phyloP scores from a whole-genome alignment of 1,140 invertebrate genomes.

The Hyphantria cunea region DNA sequence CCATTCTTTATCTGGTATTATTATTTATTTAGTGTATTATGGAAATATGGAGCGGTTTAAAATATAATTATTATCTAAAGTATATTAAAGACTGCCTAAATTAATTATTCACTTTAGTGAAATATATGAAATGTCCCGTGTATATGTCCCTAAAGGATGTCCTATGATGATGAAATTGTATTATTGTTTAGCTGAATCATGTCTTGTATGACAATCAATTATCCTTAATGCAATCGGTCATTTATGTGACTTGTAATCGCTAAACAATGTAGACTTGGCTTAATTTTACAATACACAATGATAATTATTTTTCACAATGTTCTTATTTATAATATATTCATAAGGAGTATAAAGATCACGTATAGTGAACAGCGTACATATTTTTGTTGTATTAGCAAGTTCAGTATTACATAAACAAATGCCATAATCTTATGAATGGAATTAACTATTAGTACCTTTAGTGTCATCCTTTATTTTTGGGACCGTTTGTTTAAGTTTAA shows the following conservation, averaged over 20 bases:
- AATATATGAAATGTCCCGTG: slow-evolving; percentile 41
- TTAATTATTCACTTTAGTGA: slow-evolving; percentile 72
- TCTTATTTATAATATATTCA: slow-evolving; percentile 36
- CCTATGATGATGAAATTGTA: background rate
- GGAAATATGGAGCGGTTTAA: slow-evolving; percentile 59
- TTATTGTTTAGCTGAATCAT: too few relatives aligned
- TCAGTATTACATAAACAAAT: slow-evolving; percentile 78
- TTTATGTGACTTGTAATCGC: slow-evolving; percentile 21
- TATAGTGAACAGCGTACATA: slow-evolving; percentile 60
- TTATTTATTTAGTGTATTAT: slow-evolving; percentile 67
- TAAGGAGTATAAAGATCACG: slow-evolving; percentile 28
- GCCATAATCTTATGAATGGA: slow-evolving; percentile 77
- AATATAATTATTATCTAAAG: slow-evolving; percentile 67
- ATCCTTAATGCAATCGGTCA: slow-evolving; percentile 21
- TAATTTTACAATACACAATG: slow-evolving; percentile 29
- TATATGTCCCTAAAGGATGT: slow-evolving; percentile 21
- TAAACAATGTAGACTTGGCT: slow-evolving; percentile 29
- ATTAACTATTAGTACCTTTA: slow-evolving; percentile 56
- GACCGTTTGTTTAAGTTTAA: slow-evolving; percentile 45
- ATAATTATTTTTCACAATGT: slow-evolving; percentile 31
- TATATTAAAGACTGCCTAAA: slow-evolving; percentile 80
- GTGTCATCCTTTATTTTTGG: slow-evolving; percentile 52
- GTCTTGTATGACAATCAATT: background rate
- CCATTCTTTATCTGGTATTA: slow-evolving; percentile 73
- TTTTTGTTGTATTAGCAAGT: slow-evolving; percentile 77